Evolutionary conservation across 2,113 vertebrate genomes (phyloP).

Genomic region (Limanda limanda): DNA sequence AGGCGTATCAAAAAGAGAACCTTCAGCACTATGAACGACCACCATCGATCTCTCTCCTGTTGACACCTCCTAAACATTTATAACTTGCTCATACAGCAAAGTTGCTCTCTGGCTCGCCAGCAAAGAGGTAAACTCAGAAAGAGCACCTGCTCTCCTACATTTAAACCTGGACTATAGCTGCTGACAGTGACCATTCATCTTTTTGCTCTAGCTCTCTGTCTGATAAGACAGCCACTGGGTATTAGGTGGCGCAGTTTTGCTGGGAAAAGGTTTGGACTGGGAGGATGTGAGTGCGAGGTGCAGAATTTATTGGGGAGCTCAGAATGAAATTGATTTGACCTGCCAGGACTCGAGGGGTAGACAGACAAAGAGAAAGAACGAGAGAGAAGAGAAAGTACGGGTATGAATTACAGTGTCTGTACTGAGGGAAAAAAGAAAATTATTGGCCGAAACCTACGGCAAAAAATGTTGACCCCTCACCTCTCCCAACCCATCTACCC

Average conservation of each 20-base stretch:
- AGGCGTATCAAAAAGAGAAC: constrained; percentile 57
- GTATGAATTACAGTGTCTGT: constrained; percentile 19
- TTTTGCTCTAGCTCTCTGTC: constrained; percentile 7
- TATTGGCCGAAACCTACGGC: constrained; percentile 11
- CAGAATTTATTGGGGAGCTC: constrained; percentile 78
- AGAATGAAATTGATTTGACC: constrained; percentile 82
- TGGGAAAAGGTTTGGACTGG: constrained; percentile 26
- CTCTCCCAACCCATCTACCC: neutral
- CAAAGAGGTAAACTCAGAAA: no score
- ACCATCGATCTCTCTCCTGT: constrained; percentile 46
- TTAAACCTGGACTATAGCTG: constrained; percentile 50
- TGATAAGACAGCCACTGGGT: constrained; percentile 33
- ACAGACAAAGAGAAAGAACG: constrained; percentile 34
- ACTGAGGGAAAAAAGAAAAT: constrained; percentile 15
- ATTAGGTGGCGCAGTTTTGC: constrained; percentile 42
- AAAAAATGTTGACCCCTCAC: constrained; percentile 7
- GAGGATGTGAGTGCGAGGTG: constrained; percentile 46
- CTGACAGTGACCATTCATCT: constrained; percentile 41
- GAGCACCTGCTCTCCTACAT: constrained; percentile 65
- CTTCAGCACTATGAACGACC: constrained; percentile 41
- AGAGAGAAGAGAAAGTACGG: constrained; percentile 35
- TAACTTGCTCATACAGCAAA: neutral
- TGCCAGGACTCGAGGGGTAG: constrained; percentile 61
- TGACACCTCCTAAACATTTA: constrained; percentile 65
- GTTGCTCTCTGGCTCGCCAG: no score